A percentile compares a stretch with the other conserved stretches of the same genome.
phyloP scores from a whole-genome alignment of 2,888 invertebrate genomes.

The Halictus quadricinctus region DNA sequence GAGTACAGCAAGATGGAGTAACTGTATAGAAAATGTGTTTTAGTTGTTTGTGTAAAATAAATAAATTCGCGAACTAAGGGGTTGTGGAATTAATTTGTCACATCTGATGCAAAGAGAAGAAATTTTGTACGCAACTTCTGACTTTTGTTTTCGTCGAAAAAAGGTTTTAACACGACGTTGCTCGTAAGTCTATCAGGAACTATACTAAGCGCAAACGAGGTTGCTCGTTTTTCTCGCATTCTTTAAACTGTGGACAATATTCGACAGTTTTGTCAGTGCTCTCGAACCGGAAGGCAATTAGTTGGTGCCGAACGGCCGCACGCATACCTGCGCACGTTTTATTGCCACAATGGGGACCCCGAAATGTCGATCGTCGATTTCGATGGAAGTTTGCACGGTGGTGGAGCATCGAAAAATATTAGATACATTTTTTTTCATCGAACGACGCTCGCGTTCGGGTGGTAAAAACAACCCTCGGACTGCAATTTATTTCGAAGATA shows the following conservation, averaged over 20 bases:
- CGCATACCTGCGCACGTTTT: neutral
- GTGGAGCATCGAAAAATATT: neutral
- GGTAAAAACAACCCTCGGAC: neutral
- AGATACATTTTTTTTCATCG: neutral
- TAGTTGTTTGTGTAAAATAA: too few species aligned
- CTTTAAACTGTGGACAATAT: neutral
- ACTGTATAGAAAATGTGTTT: too few species aligned
- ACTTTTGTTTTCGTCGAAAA: too few species aligned
- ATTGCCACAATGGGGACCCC: neutral
- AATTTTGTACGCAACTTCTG: too few species aligned
- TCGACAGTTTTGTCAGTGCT: neutral
- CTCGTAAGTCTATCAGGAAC: neutral
- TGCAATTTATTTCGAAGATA: neutral
- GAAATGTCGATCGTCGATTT: neutral
- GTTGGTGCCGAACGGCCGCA: neutral
- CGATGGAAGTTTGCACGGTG: neutral
- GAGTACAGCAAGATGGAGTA: too few species aligned
- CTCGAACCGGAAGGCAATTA: constrained; percentile 3
- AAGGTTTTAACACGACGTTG: too few species aligned
- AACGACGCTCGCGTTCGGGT: neutral
- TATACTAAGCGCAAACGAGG: neutral
- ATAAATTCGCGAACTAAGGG: too few species aligned
- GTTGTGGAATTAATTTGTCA: too few species aligned
- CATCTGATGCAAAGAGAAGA: too few species aligned
- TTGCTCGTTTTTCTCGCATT: constrained; percentile 3